These are phyloP conservation scores for Agrotis exclamationis DNA, from an alignment of 2,888 invertebrate genomes.

Conservation along the genomic window DNA sequence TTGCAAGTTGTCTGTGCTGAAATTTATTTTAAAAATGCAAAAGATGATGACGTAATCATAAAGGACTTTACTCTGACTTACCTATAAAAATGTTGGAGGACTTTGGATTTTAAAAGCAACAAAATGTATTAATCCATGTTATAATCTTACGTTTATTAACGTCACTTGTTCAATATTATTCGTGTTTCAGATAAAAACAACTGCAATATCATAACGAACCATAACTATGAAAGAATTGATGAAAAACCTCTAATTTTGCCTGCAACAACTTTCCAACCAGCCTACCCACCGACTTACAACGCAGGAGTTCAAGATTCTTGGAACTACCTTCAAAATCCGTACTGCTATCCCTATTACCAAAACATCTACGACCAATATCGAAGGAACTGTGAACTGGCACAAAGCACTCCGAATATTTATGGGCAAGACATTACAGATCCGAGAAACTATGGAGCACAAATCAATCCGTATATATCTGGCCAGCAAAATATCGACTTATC, in stretches of 20 bases:
- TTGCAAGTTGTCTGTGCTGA: too few relatives aligned
- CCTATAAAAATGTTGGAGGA: too few relatives aligned
- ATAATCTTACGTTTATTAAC: too few relatives aligned
- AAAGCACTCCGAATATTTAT: background rate
- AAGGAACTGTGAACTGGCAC: constrained; percentile 11
- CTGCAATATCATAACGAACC: constrained; percentile 30
- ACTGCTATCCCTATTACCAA: constrained; percentile 21
- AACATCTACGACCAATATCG: constrained; percentile 32
- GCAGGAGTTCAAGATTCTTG: constrained; percentile 22
- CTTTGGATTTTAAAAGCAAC: too few relatives aligned
- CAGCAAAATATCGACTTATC: background rate
- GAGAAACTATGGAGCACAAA: background rate
- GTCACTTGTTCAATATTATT: background rate
- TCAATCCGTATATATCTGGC: constrained; percentile 7
- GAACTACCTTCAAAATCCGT: constrained; percentile 36
- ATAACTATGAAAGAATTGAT: constrained; percentile 45
- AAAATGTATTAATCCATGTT: too few relatives aligned
- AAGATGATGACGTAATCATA: too few relatives aligned
- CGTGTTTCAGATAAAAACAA: constrained; percentile 45
- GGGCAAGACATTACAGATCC: background rate
- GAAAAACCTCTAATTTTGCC: constrained; percentile 15
- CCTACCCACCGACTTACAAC: background rate
- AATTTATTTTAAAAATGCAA: too few relatives aligned
- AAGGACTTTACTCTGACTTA: too few relatives aligned
- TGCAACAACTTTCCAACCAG: background rate